Percentiles rank a stretch among this genome's conserved stretches.
Evolutionary conservation across 2,888 invertebrate genomes (phyloP).

Genomic region (Conistra vaccinii): DNA sequence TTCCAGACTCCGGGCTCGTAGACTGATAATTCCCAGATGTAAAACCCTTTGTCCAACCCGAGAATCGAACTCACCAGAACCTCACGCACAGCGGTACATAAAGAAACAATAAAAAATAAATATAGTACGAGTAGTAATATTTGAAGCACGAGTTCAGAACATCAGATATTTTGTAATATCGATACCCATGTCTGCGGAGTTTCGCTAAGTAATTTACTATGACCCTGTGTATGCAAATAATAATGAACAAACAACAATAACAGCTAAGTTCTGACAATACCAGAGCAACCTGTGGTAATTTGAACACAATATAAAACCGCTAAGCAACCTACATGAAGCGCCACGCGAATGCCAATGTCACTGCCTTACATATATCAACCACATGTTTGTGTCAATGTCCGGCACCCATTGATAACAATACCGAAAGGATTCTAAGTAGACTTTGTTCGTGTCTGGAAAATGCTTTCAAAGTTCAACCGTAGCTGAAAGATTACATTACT

Average conservation of each 20-base stretch:
- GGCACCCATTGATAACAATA: constrained; percentile 2
- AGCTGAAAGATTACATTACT: not conserved
- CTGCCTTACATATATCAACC: constrained; percentile 3
- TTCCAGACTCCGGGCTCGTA: not conserved
- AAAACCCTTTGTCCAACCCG: not conserved
- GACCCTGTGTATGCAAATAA: not conserved
- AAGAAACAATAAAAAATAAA: no score
- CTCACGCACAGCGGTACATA: not conserved
- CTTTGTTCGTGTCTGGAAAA: constrained; percentile 12
- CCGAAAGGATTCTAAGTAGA: constrained; percentile 3
- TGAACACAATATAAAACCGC: constrained; percentile 37
- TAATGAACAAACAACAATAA: not conserved
- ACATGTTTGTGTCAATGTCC: constrained; percentile 32
- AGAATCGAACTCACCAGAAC: not conserved
- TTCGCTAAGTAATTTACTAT: not conserved
- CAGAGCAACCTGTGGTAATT: constrained; percentile 25
- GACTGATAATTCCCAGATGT: no score
- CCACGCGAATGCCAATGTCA: constrained; percentile 44
- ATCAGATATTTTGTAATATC: no score
- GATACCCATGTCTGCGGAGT: not conserved
- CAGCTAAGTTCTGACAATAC: not conserved
- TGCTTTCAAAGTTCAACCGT: not conserved
- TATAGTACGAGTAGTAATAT: no score
- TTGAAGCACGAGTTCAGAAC: not conserved
- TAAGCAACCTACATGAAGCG: constrained; percentile 43